Evolutionary conservation across 2,113 vertebrate genomes (phyloP).

Genomic region (western clawed frog (Xenopus tropicalis)): UCB_Xtro_10.0 CM004448.2:45198501-45199000

Average conservation of each 20-base stretch:
- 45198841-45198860: not conserved
- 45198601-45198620: slow-evolving; percentile 30
- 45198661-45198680: not conserved
- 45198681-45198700: slow-evolving; percentile 22
- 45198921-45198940: not conserved
- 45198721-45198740: slow-evolving; percentile 26
- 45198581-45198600: slow-evolving; percentile 32
- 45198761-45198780: not conserved
- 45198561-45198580: slow-evolving; percentile 21
- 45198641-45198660: slow-evolving; percentile 1
- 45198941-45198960: not conserved
- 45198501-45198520: slow-evolving; percentile 25
- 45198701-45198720: slow-evolving; percentile 2
- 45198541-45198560: slow-evolving; percentile 12
- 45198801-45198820: not conserved
- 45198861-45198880: not conserved
- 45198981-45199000: no score
- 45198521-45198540: slow-evolving; percentile 6
- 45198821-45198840: not conserved
- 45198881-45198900: not conserved
- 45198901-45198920: not conserved
- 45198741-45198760: slow-evolving; percentile 19
- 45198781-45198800: not conserved
- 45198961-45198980: not conserved
- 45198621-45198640: slow-evolving; percentile 19